phyloP scores from a whole-genome alignment of 2,888 invertebrate genomes.

The Agelastica alni region DNA sequence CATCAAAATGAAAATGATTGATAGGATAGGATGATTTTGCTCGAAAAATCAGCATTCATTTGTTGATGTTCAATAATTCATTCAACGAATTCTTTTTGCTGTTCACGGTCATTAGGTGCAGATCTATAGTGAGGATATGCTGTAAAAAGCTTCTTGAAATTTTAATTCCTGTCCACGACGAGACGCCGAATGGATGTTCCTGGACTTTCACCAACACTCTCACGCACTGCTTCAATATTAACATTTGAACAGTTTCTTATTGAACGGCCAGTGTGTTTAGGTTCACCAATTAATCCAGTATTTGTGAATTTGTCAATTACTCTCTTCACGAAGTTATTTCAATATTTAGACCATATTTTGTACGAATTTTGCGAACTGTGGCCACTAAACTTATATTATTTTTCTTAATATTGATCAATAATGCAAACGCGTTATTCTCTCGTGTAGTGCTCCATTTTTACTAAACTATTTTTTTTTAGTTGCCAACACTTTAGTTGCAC shows the following conservation, averaged over 20 bases:
- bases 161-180: too few relatives aligned
- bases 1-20: background rate
- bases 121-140: background rate
- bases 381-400: constrained; percentile 18
- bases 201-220: constrained; percentile 43
- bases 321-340: constrained; percentile 41
- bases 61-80: background rate
- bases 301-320: constrained; percentile 43
- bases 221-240: constrained; percentile 27
- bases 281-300: constrained; percentile 42
- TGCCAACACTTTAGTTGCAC: background rate
- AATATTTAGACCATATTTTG: constrained; percentile 41
- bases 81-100: background rate
- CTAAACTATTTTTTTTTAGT: background rate
- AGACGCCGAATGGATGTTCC: constrained; percentile 45
- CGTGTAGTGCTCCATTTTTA: background rate
- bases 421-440: background rate
- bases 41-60: background rate
- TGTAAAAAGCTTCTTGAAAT: background rate
- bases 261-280: constrained; percentile 30
- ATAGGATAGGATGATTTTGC: background rate
- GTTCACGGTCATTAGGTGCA: background rate
- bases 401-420: constrained; percentile 13
- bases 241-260: constrained; percentile 36
- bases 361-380: constrained; percentile 23